A percentile compares a stretch with the other conserved stretches of the same genome.
phyloP scores from a whole-genome alignment of 2,888 invertebrate genomes.

The Ophonus ardosiacus region DNA sequence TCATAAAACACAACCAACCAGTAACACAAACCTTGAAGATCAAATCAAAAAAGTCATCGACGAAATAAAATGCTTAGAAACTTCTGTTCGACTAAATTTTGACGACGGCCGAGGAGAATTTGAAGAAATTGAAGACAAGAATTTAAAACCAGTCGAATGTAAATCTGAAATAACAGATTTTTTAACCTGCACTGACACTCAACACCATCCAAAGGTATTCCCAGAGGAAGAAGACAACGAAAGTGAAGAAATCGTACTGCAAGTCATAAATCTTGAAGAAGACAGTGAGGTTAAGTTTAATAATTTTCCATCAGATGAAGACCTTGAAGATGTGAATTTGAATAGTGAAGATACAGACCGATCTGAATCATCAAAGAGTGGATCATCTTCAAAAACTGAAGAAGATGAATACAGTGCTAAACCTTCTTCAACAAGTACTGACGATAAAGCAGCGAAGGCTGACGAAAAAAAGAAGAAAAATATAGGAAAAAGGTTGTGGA shows the following conservation, averaged over 20 bases:
- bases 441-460: background rate
- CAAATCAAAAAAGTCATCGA: constrained; percentile 64
- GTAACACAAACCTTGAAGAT: constrained; percentile 28
- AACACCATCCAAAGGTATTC: too few species aligned
- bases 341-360: background rate
- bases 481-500: constrained; percentile 42
- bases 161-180: constrained; percentile 7
- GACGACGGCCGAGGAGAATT: constrained; percentile 19
- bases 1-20: constrained; percentile 19
- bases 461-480: constrained; percentile 38
- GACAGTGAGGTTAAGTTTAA: background rate
- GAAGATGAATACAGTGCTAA: background rate
- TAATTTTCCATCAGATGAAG: constrained; percentile 20
- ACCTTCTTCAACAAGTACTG: background rate
- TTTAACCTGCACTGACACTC: background rate
- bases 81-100: background rate
- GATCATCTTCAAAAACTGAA: background rate
- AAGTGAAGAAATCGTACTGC: constrained; percentile 12
- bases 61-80: constrained; percentile 66
- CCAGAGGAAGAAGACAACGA: background rate
- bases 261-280: constrained; percentile 17
- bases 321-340: constrained; percentile 10
- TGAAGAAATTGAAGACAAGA: background rate
- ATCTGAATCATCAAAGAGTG: background rate
- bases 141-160: background rate